Evolutionary conservation across 2,113 vertebrate genomes (phyloP), one percentile per base, ranked within the genome.

Genomic region (Macrotus californicus): DNA sequence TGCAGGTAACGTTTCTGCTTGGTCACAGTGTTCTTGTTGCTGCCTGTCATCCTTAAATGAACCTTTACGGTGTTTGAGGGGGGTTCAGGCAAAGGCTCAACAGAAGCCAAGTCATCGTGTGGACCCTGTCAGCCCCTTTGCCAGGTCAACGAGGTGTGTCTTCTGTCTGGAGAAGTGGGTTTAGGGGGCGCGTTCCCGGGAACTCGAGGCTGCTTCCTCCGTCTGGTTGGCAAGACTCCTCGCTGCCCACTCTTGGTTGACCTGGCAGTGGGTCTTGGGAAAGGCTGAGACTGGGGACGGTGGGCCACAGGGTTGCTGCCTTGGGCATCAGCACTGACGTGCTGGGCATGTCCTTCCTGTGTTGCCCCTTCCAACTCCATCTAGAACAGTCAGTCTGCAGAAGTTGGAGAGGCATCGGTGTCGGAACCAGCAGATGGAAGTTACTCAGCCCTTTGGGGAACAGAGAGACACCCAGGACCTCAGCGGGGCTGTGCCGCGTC

Each of bases 1-100:
- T 95, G 75, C 97, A 98, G 98, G 98, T 98, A 98, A 98, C 3
- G 0, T n/a, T 41, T 46, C 54, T 89, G 3, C 24, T 8, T 56
- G 46, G 29, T 29, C 39, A 19, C 48, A 0, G 34, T 41, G 16
- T 92, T 56, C 43, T 46, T 10, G 1, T 12, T 43, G 46, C 92
- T 66, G 21, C 66, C 31, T 5, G 6, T 6, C 13, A 1, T 15
- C 66, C 79, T 50, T 10, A 36, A 29, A 1, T 18, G 7, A 13
- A 18, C 54, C 19, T 7, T 10, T 19, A 4, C 0, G 0, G 22
- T 22, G 21, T 59, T 43, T 3, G 22, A 7, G 19, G 61, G 89
- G 72, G 34, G 7, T 9, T 34, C 29, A 4, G 64, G 43, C 29
- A 11, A 34, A 39, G 86, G 79, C 85, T 70, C 19, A 1, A 2